A percentile compares a stretch with the other conserved stretches of the same genome.
Conservation (phyloP, 2,888 invertebrate genomes). For the Drosophila hawaiiensis region DNA sequence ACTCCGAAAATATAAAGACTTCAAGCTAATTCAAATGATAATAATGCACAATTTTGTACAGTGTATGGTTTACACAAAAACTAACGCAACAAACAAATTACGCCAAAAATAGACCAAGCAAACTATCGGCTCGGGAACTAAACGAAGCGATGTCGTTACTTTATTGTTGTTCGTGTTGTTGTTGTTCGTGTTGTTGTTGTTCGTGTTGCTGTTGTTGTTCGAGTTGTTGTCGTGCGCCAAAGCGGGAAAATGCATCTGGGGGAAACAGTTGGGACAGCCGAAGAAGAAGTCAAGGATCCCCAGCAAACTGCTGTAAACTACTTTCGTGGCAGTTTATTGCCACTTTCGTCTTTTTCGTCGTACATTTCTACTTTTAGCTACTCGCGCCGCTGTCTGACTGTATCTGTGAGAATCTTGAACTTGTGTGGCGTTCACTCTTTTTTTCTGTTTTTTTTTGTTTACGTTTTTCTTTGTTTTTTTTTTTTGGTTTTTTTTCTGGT, state of each 20-base stretch:
- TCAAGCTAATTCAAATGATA: not conserved
- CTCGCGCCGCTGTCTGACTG: conserved; percentile 29
- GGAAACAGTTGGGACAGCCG: conserved; percentile 22
- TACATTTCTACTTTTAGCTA: conserved; percentile 69
- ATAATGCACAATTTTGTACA: conserved; percentile 22
- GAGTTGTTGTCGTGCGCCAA: conserved; percentile 74
- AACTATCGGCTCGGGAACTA: conserved; percentile 59
- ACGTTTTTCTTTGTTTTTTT: conserved; percentile 53
- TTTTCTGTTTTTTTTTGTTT: conserved; percentile 60
- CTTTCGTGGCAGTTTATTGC: conserved; percentile 78
- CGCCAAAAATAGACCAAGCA: conserved; percentile 76
- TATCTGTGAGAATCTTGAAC: conserved; percentile 82
- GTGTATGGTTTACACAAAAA: conserved; percentile 60
- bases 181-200: conserved; percentile 27
- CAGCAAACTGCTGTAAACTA: conserved; percentile 83
- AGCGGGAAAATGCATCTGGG: conserved; percentile 58
- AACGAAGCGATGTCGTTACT: conserved; percentile 38
- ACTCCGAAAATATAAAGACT: not conserved
- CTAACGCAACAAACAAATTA: conserved; percentile 80
- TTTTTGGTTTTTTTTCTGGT: conserved; percentile 41
- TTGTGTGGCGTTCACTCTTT: conserved; percentile 77
- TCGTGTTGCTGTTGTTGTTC: conserved; percentile 27
- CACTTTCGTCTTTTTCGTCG: conserved; percentile 48
- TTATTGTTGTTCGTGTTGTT: conserved; percentile 31
- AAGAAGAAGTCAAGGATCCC: conserved; percentile 73